Evolutionary conservation across 2,113 vertebrate genomes (phyloP).

Genomic region (Oreochromis tanganicae): DNA sequence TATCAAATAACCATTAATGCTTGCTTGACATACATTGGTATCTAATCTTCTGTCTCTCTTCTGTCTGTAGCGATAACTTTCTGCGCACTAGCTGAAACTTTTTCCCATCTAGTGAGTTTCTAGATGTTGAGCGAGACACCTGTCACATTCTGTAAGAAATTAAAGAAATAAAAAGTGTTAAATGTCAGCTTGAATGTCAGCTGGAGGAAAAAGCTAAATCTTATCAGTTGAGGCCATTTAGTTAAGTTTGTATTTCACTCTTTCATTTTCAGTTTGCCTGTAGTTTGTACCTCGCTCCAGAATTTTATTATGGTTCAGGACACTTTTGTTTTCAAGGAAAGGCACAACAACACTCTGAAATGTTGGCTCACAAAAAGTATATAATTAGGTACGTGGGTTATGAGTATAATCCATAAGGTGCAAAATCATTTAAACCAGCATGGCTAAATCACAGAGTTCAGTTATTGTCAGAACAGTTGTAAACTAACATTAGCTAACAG

Average conservation of each 20-base stretch:
- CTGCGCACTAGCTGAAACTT: rapidly evolving
- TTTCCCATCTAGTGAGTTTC: not conserved
- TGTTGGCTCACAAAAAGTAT: not conserved
- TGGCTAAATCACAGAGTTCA: not conserved
- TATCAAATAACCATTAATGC: not conserved
- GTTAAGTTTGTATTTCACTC: not conserved
- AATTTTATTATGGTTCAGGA: not conserved
- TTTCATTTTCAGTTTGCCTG: not conserved
- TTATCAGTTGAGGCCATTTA: not conserved
- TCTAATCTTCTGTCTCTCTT: not conserved
- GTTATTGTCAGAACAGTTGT: not conserved
- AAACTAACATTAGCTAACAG: not conserved
- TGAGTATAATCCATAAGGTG: not conserved
- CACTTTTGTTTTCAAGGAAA: not conserved
- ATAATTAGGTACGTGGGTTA: not conserved
- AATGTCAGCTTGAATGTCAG: conserved; percentile 5
- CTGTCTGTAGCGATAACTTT: not conserved
- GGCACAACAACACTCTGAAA: not conserved
- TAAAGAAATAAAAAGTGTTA: not conserved
- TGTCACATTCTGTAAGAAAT: not conserved
- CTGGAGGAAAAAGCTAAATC: not conserved
- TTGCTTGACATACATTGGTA: not conserved
- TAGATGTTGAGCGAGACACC: not conserved
- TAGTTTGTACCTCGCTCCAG: not conserved
- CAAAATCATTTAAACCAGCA: not conserved